Evolutionary conservation across 1,140 invertebrate genomes (phyloP), one percentile per base, ranked within the genome.

Genomic region (Melanaphis sacchari): DNA sequence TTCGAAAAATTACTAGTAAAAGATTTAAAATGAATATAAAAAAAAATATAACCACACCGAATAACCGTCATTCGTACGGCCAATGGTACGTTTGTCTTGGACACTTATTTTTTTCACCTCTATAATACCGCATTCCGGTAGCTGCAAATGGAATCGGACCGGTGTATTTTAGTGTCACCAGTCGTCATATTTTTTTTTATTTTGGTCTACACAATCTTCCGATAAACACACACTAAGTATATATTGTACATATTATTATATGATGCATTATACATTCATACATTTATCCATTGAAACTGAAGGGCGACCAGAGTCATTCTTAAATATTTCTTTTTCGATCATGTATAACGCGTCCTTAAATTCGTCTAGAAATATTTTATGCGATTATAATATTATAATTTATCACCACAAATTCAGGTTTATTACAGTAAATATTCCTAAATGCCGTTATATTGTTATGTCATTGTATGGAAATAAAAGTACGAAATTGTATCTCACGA

Each of bases 151-250:
- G 91, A 52, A 52, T 84, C 91, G 31, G 41, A 54, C 81, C 11
- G 46, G 46, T 40, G 36, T 81, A 41, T 84, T 93, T 93, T 85
- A 85, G 91, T 93, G 91, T 93, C 91, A 85, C 46, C n/a, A 24
- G 76, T 54, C 91, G 46, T 93, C 81, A 82, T 93, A 52, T 11
- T 88, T 82, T 22, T 66, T 31, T 66, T 66, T 81, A 38, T 88
- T 88, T 52, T 52, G 21, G 22, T 88, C 41, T 88, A 36, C 43
- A 8, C 49, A 36, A n/a, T n/a, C n/a, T 52, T 88, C 52, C 22
- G 87, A 49, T 52, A 22, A 1, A 88, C 21, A 36, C 21, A 36
- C 46, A 21, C 46, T 2, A 49, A 18, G 31, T 31, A 26, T 66
- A 66, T 49, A 49, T 43, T 43, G 43, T 43, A 43, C 6, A 54